A percentile compares a stretch with the other conserved stretches of the same genome.
These are phyloP conservation scores for Chloroceryle amazona DNA, from an alignment of 2,797 vertebrate species.

Conservation along the genomic window DNA sequence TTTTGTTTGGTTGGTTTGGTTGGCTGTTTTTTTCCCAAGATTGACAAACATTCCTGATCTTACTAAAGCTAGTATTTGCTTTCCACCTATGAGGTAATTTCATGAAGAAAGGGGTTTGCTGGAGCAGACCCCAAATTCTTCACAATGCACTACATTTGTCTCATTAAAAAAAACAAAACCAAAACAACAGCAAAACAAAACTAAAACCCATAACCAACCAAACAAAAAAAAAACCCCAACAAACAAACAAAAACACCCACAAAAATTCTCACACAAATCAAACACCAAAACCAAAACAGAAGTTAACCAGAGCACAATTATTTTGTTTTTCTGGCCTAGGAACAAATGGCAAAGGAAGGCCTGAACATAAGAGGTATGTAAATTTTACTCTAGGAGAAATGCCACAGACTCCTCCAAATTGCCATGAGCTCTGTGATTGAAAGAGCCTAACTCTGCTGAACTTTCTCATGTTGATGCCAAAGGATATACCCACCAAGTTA, in stretches of 20 bases:
- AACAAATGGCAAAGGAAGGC: not conserved
- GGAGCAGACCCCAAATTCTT: not conserved
- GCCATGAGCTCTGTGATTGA: not conserved
- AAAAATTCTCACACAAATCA: not conserved
- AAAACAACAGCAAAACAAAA: not conserved
- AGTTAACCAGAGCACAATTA: not conserved
- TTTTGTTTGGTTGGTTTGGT: too few relatives aligned
- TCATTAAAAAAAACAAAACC: not conserved
- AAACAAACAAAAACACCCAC: too few relatives aligned
- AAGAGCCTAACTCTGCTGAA: not conserved
- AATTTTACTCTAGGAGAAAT: not conserved
- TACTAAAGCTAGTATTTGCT: not conserved
- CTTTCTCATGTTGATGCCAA: not conserved
- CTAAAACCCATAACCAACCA: not conserved
- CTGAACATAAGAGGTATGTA: not conserved
- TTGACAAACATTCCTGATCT: not conserved
- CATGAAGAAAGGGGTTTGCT: not conserved
- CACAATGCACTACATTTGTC: not conserved
- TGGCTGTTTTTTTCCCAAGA: not conserved
- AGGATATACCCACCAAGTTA: not conserved
- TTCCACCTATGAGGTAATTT: not conserved
- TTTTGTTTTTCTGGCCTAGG: not conserved
- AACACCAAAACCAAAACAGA: not conserved
- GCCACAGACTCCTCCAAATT: slow-evolving; percentile 8
- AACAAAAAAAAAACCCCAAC: not conserved